A percentile compares a stretch with the other conserved stretches of the same genome.
These are phyloP conservation scores for Rhinoraja longicauda DNA, from an alignment of 2,797 vertebrate genomes.

Conservation along the genomic window DNA sequence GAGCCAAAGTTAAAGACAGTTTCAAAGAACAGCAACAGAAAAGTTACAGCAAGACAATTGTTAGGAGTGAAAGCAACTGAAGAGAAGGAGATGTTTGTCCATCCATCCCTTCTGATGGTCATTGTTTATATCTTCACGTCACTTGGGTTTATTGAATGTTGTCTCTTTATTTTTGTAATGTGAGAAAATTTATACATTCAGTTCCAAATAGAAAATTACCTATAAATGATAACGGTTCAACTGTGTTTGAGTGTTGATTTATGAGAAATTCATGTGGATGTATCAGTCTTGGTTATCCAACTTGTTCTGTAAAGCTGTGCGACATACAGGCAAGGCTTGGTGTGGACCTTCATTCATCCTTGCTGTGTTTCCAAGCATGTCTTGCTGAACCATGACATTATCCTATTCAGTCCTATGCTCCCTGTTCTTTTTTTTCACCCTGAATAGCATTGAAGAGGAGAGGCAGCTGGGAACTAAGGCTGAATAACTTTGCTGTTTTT, in stretches of 20 bases:
- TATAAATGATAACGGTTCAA: slow-evolving; percentile 40
- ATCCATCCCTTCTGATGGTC: not conserved
- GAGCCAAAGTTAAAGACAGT: slow-evolving; percentile 78
- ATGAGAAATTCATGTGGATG: not conserved
- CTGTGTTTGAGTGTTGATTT: not conserved
- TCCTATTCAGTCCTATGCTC: not conserved
- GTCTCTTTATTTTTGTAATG: slow-evolving; percentile 43
- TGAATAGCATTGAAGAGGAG: not conserved
- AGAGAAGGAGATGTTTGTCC: not conserved
- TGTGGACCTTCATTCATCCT: not conserved
- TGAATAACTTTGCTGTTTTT: not conserved
- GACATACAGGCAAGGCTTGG: not conserved
- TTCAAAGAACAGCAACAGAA: slow-evolving; percentile 87
- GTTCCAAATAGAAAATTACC: slow-evolving; percentile 45
- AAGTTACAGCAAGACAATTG: slow-evolving; percentile 85
- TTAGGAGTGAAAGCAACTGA: slow-evolving; percentile 55
- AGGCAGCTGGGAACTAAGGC: not conserved
- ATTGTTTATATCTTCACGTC: not conserved
- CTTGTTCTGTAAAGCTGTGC: not conserved
- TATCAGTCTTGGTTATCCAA: not conserved
- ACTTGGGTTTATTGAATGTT: not conserved
- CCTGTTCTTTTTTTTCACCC: not conserved
- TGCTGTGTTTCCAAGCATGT: not conserved
- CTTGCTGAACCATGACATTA: not conserved
- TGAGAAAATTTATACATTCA: slow-evolving; percentile 46